Evolutionary conservation across 2,888 invertebrate genomes (phyloP), one percentile per base, ranked within the genome.

Genomic region (Alloplasta piceator): DNA sequence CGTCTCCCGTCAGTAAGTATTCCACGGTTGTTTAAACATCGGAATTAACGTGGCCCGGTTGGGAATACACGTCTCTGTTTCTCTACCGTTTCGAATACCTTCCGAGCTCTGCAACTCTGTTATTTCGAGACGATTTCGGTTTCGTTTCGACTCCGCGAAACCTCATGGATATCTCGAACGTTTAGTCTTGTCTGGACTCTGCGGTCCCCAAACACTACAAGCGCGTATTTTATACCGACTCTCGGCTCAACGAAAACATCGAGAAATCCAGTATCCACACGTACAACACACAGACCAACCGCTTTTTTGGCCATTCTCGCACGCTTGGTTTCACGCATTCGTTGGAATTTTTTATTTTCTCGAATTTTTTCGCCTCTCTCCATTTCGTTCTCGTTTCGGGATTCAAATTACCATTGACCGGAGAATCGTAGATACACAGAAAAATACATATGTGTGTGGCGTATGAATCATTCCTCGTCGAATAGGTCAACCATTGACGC

Each of bases 11-110:
- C 66, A 60, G 58, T 43, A 68, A 58, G 39, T 66, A 61, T 63
- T 72, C 76, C 36, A 26, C 67, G 60, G 64, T 74, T 81, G 78
- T 81, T 81, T 81, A 81, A 81, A 81, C 75, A 81, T 81, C 81
- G 16, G 74, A 66, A 81, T 81, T 70, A 78, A 61, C 70, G 68
- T 41, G 58, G 39, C 12, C 7, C 12, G 12, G 38, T 38, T 26
- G 9, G 50, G 61, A 26, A 48, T 71, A 56, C 58, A 60, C 43
- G 16, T 55, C 64, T 79, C 56, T 75, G 41, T 48, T 48, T 71
- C 56, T 43, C 60, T 12, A n/a, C 6, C 50, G 52, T 14, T 60
- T 6, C 60, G 14, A 14, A 6, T 43, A 26, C 41, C 46, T 9
- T 60, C 64, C 60, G 58, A 58, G 7, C 56, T 64, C 56, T 52